These are phyloP conservation scores for Penelope pileata DNA, from an alignment of 2,113 vertebrate species.

Conservation along the genomic window DNA sequence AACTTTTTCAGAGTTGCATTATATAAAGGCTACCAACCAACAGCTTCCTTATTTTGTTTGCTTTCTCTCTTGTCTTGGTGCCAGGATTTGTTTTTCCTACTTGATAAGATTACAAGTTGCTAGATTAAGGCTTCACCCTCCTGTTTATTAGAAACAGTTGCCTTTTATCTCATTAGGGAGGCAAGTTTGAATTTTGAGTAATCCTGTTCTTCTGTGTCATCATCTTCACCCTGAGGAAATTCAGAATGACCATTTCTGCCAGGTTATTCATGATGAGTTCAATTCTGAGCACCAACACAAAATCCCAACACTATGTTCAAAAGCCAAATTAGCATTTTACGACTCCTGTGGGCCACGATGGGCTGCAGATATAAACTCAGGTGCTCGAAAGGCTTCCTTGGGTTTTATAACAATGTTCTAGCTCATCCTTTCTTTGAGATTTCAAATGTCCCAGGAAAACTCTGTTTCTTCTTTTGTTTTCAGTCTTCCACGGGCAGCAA, in stretches of 20 bases:
- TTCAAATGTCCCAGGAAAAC: background rate
- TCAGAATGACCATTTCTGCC: background rate
- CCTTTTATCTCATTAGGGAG: background rate
- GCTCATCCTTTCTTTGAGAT: background rate
- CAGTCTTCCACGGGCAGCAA: background rate
- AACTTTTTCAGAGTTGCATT: background rate
- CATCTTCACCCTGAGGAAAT: background rate
- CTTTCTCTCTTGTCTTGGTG: background rate
- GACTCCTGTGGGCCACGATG: background rate
- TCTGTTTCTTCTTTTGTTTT: background rate
- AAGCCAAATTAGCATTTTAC: background rate
- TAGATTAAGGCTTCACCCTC: background rate
- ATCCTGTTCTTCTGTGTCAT: background rate
- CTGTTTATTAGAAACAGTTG: background rate
- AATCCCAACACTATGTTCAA: background rate
- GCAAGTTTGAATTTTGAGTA: background rate
- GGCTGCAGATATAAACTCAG: background rate
- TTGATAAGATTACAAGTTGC: background rate
- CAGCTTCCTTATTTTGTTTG: background rate
- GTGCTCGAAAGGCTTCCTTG: background rate
- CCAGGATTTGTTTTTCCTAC: background rate
- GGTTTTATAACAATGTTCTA: background rate
- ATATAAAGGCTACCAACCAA: background rate
- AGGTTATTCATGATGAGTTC: background rate
- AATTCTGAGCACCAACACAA: background rate